Evolutionary conservation across 92 coral and sea anemone genomes (phyloP), one percentile per base, ranked within the genome.

Genomic region (Epizoanthus scotinus): DNA sequence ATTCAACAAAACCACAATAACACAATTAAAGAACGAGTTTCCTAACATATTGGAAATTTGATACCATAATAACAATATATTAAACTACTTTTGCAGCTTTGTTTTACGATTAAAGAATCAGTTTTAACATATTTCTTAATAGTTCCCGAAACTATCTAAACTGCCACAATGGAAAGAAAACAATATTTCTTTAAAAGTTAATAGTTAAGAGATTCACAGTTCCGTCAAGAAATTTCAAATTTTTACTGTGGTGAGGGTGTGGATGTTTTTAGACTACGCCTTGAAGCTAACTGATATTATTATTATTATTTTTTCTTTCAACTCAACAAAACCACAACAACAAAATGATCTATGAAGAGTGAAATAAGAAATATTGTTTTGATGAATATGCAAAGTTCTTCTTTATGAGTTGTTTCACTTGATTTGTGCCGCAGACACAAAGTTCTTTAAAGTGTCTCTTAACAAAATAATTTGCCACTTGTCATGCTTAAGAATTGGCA

Each of bases 1-100:
- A 57, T 57, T 57, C 62, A 57, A 57, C 62, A 57, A 57, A n/a
- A 57, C 62, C 62, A 57, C 27, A 57, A 57, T n/a, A 57, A 17
- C 62, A 57, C 62, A 57, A 57, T n/a, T 14, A 57, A 19, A 57
- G 62, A 57, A 19, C 24, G 8, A 57, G 62, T 57, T n/a, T 57
- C 8, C 24, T 18, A 57, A 57, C 62, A 7, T 57, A 19, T 57
- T 57, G 62, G 21, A 19, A 25, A 57, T 5, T 22, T 57, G 62
- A 19, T 57, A 57, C 24, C 21, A 54, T 15, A 54, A 54, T 54
- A 54, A 54, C 59, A 54, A 54, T 54, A 54, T 14, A 54, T 54
- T 54, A 54, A 54, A 54, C 59, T 54, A 57, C 27, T 17, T 18
- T 25, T 17, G 22, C 62, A 57, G 62, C 21, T n/a, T 57, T 57